Evolutionary conservation across 2,113 vertebrate species (phyloP).

Genomic region (Serilophus lunatus): DNA sequence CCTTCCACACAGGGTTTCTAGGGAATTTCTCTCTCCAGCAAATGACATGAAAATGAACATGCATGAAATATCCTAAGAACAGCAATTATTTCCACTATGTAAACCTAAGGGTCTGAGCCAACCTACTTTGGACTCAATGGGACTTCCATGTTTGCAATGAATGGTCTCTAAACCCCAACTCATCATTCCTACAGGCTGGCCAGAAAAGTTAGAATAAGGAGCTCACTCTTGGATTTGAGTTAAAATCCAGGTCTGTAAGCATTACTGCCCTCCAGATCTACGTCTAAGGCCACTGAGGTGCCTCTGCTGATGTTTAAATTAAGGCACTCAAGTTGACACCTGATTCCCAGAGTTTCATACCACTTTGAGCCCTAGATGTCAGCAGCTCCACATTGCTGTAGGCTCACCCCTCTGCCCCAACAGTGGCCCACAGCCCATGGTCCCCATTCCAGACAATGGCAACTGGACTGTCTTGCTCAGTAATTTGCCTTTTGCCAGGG

Average conservation of each 20-base stretch:
- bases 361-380: not conserved
- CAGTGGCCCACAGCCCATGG: not conserved
- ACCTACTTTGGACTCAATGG: not conserved
- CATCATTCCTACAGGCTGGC: not conserved
- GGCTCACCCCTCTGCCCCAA: not conserved
- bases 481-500: not conserved
- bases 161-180: not conserved
- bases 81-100: not conserved
- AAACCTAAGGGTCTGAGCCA: not conserved
- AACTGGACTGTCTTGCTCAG: not conserved
- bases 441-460: not conserved
- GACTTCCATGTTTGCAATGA: not conserved
- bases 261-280: not conserved
- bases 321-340: not conserved
- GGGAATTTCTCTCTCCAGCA: not conserved
- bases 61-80: not conserved
- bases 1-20: not conserved
- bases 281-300: not conserved
- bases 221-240: not conserved
- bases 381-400: not conserved
- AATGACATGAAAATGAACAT: not conserved
- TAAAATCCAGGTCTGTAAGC: not conserved
- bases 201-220: not conserved
- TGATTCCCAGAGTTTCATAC: not conserved
- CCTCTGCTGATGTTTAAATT: not conserved